Conservation (phyloP, 1,140 invertebrate genomes). For the Oreohelix idahoensis region DNA sequence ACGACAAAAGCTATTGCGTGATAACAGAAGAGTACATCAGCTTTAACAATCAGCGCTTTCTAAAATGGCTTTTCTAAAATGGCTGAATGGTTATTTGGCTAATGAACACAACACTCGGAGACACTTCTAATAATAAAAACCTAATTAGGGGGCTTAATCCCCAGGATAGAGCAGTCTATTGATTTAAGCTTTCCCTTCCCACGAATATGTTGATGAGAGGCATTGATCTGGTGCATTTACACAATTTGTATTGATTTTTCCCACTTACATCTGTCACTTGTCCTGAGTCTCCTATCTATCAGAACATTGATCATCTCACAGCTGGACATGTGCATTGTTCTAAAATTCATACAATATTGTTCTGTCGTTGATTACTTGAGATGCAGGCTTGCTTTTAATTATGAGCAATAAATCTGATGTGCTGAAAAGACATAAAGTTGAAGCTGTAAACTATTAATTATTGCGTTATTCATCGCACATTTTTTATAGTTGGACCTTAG, state of each 20-base stretch:
- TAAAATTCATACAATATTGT: neutral
- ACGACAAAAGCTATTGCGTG: no score
- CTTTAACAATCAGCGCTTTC: no score
- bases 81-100: neutral
- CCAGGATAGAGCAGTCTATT: neutral
- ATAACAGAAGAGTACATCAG: no score
- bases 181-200: neutral
- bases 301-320: neutral
- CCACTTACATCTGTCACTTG: conserved; percentile 4
- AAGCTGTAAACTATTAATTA: no score
- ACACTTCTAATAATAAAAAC: neutral
- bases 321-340: neutral
- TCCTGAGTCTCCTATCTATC: neutral
- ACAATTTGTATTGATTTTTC: conserved; percentile 36
- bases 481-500: no score
- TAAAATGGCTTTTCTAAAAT: neutral
- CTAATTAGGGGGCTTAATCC: conserved; percentile 1
- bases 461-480: no score
- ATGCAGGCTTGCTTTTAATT: neutral
- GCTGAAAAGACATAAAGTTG: no score
- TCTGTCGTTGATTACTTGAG: neutral
- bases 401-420: no score
- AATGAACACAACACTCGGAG: neutral
- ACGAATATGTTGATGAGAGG: neutral
- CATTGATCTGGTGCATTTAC: conserved; percentile 23